Conservation (phyloP, 2,797 vertebrate genomes). For the Euthynnus affinis region DNA sequence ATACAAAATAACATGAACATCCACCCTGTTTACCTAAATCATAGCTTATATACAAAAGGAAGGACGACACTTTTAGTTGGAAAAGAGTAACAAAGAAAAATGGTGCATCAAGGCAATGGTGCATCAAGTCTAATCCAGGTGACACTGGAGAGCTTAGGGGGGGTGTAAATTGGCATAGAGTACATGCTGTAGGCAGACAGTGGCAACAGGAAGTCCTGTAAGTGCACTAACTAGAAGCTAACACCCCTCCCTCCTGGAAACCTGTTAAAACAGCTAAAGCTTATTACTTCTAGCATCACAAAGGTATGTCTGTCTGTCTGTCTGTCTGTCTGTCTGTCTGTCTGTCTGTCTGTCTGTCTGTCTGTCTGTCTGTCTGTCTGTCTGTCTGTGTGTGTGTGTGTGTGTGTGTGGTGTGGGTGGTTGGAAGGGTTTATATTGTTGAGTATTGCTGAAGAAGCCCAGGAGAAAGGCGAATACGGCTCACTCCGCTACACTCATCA, state of each 20-base stretch:
- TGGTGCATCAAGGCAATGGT: conserved; percentile 71
- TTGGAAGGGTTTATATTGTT: conserved; percentile 33
- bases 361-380: conserved; percentile 25
- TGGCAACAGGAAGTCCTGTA: conserved; percentile 74
- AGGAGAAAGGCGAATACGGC: conserved; percentile 46
- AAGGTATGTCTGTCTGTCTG: conserved; percentile 40
- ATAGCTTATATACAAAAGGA: conserved; percentile 82
- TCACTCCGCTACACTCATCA: conserved; percentile 89
- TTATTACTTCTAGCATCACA: conserved; percentile 73
- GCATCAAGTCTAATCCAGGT: conserved; percentile 79
- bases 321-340: conserved; percentile 23
- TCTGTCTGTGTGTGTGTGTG: conserved; percentile 19
- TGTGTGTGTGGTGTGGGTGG: conserved; percentile 4
- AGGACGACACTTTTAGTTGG: conserved; percentile 60
- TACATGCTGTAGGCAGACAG: conserved; percentile 76
- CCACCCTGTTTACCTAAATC: conserved; percentile 84
- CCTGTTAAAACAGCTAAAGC: conserved; percentile 83
- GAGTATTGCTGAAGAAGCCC: conserved; percentile 75
- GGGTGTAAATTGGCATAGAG: conserved; percentile 56
- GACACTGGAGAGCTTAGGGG: conserved; percentile 59
- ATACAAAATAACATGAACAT: conserved; percentile 67
- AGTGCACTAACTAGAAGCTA: conserved; percentile 79
- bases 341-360: no score
- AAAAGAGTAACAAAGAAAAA: conserved; percentile 51
- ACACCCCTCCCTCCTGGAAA: conserved; percentile 72